Evolutionary conservation across 2,113 vertebrate genomes (phyloP).

Genomic region (Axis porcinus): DNA sequence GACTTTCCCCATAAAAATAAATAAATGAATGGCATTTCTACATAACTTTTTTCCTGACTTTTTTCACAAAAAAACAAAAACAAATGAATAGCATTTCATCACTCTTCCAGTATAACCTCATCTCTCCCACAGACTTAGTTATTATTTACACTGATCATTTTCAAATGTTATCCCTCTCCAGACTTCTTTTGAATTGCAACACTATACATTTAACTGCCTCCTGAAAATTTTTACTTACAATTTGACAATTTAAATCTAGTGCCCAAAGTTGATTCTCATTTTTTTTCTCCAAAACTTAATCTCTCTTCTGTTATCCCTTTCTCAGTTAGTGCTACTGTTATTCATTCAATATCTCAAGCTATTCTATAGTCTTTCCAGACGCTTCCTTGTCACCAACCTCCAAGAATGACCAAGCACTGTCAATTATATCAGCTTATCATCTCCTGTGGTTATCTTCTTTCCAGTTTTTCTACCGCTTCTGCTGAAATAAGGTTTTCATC

Average conservation of each 20-base stretch:
- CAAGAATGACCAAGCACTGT: neutral
- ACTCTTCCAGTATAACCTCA: neutral
- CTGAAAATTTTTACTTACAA: neutral
- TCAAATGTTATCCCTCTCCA: neutral
- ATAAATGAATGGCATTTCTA: neutral
- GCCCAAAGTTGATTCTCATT: neutral
- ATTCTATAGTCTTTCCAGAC: neutral
- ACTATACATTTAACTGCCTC: neutral
- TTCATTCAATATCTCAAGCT: neutral
- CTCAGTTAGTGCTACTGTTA: neutral
- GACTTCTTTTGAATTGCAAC: neutral
- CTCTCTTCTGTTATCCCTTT: neutral
- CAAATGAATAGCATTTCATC: neutral
- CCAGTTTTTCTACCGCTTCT: neutral
- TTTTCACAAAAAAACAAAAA: neutral
- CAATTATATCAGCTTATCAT: neutral
- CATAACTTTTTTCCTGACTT: neutral
- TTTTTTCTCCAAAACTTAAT: neutral
- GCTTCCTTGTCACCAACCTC: neutral
- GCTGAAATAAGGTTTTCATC: neutral
- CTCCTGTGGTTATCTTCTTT: neutral
- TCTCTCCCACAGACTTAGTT: neutral
- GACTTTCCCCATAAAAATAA: neutral
- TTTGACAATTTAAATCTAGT: neutral
- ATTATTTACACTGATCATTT: conserved; percentile 21